Percentiles rank a stretch among this genome's conserved stretches.
Evolutionary conservation across 2,797 vertebrate species (phyloP).

Genomic region (Rousettus madagascariensis): DNA sequence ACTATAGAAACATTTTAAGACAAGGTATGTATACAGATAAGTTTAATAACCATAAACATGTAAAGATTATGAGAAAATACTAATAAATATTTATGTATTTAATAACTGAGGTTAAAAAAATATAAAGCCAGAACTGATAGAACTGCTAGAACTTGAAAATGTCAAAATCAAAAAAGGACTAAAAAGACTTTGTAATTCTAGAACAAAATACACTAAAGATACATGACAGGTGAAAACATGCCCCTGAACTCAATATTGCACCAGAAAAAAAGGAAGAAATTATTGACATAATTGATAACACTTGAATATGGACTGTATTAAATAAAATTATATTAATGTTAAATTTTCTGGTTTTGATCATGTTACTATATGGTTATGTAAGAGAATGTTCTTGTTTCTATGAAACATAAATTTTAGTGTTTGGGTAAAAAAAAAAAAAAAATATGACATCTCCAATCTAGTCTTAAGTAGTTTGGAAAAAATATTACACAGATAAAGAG

Average conservation of each 20-base stretch:
- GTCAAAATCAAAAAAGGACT: neutral
- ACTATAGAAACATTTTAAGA: neutral
- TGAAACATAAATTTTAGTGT: neutral
- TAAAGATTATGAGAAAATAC: neutral
- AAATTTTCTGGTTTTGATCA: neutral
- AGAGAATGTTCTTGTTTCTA: neutral
- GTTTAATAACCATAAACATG: neutral
- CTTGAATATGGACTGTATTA: neutral
- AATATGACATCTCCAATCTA: neutral
- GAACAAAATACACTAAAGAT: neutral
- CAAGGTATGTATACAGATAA: neutral
- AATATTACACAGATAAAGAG: neutral
- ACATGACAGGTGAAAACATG: neutral
- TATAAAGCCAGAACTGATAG: neutral
- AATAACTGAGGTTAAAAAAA: neutral
- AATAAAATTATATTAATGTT: neutral
- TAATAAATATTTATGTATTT: neutral
- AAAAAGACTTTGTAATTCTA: neutral
- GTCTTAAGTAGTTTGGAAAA: neutral
- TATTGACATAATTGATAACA: neutral
- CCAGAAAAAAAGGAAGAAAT: neutral
- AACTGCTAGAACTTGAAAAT: neutral
- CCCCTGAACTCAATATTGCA: neutral
- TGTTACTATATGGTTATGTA: neutral
- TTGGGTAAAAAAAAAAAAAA: neutral